Conservation (phyloP, 1,140 invertebrate species). For the Lasioglossum albipes region DNA sequence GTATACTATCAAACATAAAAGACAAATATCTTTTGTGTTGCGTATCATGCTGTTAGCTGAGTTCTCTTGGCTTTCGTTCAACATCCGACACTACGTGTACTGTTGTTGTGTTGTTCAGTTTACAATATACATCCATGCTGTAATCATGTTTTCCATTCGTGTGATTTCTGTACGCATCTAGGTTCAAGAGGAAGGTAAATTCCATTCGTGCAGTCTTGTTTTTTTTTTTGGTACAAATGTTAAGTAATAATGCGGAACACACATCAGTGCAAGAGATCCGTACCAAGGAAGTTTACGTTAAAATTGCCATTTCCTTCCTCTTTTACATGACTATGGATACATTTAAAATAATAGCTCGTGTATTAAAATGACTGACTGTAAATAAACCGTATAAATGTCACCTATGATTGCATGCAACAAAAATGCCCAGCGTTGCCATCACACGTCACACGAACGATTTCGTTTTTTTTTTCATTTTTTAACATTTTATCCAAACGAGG, state of each 20-base stretch:
- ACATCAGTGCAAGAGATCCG: constrained; percentile 40
- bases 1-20: constrained; percentile 11
- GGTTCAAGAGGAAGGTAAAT: constrained; percentile 43
- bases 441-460: not conserved
- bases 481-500: constrained; percentile 4
- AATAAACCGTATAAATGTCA: constrained; percentile 46
- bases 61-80: not conserved
- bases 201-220: constrained; percentile 40
- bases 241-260: constrained; percentile 36
- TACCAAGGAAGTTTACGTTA: not conserved
- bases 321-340: constrained; percentile 42
- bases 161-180: constrained; percentile 31
- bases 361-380: constrained; percentile 19
- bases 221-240: not conserved
- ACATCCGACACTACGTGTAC: constrained; percentile 1
- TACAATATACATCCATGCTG: constrained; percentile 16
- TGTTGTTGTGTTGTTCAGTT: not conserved
- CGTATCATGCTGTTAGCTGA: not conserved
- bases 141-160: not conserved
- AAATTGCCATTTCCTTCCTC: constrained; percentile 30
- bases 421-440: not conserved
- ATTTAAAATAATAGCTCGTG: constrained; percentile 25
- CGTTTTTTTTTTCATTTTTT: not conserved
- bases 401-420: constrained; percentile 33
- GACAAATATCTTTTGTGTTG: not conserved